A percentile compares a stretch with the other conserved stretches of the same genome.
These are phyloP conservation scores for Theretra japonica DNA, from an alignment of 2,888 invertebrate genomes.

Conservation along the genomic window DNA sequence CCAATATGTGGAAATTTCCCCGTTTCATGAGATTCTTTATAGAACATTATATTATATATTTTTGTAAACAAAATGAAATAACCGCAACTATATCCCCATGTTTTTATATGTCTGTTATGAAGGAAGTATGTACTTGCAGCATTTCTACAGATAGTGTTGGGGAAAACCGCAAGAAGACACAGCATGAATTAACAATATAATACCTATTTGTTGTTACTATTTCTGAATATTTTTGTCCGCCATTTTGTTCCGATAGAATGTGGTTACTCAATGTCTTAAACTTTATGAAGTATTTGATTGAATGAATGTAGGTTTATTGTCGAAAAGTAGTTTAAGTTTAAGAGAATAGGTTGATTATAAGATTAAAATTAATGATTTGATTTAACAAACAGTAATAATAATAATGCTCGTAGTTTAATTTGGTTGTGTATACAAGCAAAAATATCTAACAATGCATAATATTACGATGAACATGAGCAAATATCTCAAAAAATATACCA, in stretches of 20 bases:
- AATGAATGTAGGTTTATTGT: too few relatives aligned
- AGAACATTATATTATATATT: too few relatives aligned
- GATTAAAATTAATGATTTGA: too few relatives aligned
- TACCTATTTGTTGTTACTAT: background rate
- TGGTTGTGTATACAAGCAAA: background rate
- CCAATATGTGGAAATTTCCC: background rate
- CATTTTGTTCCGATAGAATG: background rate
- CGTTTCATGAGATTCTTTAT: background rate
- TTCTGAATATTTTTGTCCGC: background rate
- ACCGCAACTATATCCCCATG: background rate
- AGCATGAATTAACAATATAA: background rate
- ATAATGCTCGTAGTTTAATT: background rate
- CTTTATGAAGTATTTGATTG: too few relatives aligned
- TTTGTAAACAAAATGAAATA: background rate
- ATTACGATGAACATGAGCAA: slow-evolving; percentile 1
- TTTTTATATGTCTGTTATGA: background rate
- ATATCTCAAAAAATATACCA: slow-evolving; percentile 19
- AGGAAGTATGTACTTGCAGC: background rate
- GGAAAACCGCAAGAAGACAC: background rate
- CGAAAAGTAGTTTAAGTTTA: too few relatives aligned
- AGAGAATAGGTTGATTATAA: too few relatives aligned
- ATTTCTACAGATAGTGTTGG: slow-evolving; percentile 13
- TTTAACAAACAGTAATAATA: too few relatives aligned
- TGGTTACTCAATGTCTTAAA: too few relatives aligned
- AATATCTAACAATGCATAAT: background rate